These are phyloP conservation scores for Idaea straminata DNA, from an alignment of 2,888 invertebrate genomes.

Conservation along the genomic window DNA sequence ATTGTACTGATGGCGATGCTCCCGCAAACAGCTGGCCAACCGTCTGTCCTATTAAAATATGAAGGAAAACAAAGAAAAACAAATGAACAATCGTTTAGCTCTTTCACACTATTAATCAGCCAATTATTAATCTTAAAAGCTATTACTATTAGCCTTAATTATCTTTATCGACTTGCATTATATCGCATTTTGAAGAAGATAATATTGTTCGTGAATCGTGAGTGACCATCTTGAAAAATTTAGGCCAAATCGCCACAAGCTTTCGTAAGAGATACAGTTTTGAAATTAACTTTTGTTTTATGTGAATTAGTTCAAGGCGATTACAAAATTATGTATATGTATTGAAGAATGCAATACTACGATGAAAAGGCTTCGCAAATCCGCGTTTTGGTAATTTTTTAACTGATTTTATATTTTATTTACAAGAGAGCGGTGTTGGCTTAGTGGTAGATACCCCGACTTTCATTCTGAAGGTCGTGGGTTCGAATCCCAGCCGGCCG, in stretches of 20 bases:
- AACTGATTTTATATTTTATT: too few species aligned
- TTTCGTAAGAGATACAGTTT: not conserved
- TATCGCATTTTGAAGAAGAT: not conserved
- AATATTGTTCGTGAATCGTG: slow-evolving; percentile 12
- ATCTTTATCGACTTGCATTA: not conserved
- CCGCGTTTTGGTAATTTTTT: too few species aligned
- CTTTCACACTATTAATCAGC: too few species aligned
- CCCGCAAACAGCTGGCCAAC: not conserved
- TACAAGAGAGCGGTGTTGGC: too few species aligned
- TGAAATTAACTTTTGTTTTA: slow-evolving; percentile 6
- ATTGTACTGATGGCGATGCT: too few species aligned
- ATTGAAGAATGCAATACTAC: not conserved
- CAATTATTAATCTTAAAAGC: too few species aligned
- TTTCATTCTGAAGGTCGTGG: too few species aligned
- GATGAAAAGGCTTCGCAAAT: not conserved
- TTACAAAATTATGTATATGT: slow-evolving; percentile 3
- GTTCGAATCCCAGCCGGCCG: too few species aligned
- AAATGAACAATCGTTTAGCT: too few species aligned
- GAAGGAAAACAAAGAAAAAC: too few species aligned
- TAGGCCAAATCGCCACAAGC: slow-evolving; percentile 7
- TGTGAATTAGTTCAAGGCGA: slow-evolving; percentile 15
- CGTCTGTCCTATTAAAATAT: not conserved
- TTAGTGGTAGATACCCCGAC: too few species aligned
- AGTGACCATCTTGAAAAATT: slow-evolving; percentile 11
- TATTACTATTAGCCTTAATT: not conserved